Base-by-base conservation (phyloP, 2,888 invertebrate genomes). In the Agonopterix heracliana region DNA sequence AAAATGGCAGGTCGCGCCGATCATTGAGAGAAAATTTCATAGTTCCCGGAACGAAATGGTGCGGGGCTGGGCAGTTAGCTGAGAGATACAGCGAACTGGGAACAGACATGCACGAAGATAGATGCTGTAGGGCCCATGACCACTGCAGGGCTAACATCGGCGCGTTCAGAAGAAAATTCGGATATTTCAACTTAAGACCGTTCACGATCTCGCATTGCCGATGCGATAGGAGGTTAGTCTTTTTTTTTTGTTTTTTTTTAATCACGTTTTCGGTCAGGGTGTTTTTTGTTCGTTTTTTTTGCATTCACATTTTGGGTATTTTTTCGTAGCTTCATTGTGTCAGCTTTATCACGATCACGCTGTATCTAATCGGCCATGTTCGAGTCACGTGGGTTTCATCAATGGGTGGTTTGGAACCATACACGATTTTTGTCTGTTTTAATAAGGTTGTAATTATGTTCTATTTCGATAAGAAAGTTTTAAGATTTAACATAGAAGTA, bases 51-150 rank as follows among this genome's bases (percentile, higher is more conserved):
- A 93, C 93, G 10, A 91, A 93, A 66, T 95, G 94, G 95, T 95
- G 95, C 78, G 95, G 95, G 7, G 81, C 90, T 67, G 75, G 92
- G 74, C 70, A 91, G 85, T 67, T 87, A 73, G 70, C 93, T 83
- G 58, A 84, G 48, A 81, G 81, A 42, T 93, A 92, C 78, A 88
- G 87, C 56, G 91, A 93, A 54, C 81, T 94, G 60, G 94, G 88
- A 9, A 52, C 58, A 10, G 78, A 83, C 52, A 74, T 64, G 41
- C 59, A 78, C 14, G 91, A 92, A 51, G 95, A 95, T 77, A 78
- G 86, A 44, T 95, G 95, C 86, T 95, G 95, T 82, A 85, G 94
- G 56, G 86, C 90, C 45, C 95, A 95, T 78, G 95, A 95, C 79
- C 89, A 90, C 67, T 95, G 95, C 76, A 88, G 90, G 48, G 77